Percentiles rank a stretch among this genome's conserved stretches.
Evolutionary conservation across 2,113 vertebrate species (phyloP).

Genomic region (Equus quagga): DNA sequence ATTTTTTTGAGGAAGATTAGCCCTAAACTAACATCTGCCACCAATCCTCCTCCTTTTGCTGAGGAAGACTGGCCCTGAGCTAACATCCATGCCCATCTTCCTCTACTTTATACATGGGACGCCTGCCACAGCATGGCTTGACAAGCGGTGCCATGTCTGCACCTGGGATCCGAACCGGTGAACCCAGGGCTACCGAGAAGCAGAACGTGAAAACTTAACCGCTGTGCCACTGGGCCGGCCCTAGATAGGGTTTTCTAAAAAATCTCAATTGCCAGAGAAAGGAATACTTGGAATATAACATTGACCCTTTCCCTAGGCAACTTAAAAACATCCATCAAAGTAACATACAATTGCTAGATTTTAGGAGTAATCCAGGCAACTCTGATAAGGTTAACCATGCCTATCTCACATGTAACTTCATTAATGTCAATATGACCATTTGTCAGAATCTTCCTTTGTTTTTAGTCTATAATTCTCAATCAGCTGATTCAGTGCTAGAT

Average conservation of each 20-base stretch:
- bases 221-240: too few species aligned
- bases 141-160: too few species aligned
- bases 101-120: too few species aligned
- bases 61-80: too few species aligned
- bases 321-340: background rate
- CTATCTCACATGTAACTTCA: background rate
- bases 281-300: background rate
- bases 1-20: too few species aligned
- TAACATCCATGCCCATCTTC: too few species aligned
- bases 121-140: too few species aligned
- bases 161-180: too few species aligned
- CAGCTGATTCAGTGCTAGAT: background rate
- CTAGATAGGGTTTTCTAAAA: background rate
- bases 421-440: background rate
- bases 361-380: background rate
- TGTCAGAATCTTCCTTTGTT: constrained; percentile 17
- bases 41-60: too few species aligned
- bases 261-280: background rate
- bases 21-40: too few species aligned
- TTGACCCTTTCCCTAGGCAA: background rate
- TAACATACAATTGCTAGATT: background rate
- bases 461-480: background rate
- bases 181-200: too few species aligned
- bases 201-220: too few species aligned
- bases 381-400: background rate